Percentiles rank a stretch among this genome's conserved stretches.
phyloP scores from a whole-genome alignment of 2,888 invertebrate genomes.

The Dilophus febrilis region DNA sequence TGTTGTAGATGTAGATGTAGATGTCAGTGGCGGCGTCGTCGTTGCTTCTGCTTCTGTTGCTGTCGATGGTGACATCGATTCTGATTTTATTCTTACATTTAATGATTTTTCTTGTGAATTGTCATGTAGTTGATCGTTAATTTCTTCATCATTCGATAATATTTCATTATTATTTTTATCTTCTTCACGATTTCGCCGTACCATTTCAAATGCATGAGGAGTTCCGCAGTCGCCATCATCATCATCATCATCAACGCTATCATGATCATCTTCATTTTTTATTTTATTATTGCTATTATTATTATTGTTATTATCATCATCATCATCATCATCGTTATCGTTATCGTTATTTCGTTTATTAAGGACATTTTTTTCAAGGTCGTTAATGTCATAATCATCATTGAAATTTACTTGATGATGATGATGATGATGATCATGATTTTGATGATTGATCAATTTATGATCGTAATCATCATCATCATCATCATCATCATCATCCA shows the following conservation, averaged over 20 bases:
- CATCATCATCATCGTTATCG: constrained; percentile 12
- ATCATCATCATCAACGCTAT: neutral
- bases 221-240: neutral
- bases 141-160: neutral
- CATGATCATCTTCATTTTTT: too few species aligned
- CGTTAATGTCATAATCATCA: too few species aligned
- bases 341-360: constrained; percentile 3
- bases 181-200: neutral
- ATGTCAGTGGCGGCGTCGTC: neutral
- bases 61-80: constrained; percentile 1
- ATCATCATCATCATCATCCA: too few species aligned
- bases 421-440: too few species aligned
- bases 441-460: too few species aligned
- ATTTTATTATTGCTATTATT: too few species aligned
- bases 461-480: too few species aligned
- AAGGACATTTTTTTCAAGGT: too few species aligned
- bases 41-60: neutral
- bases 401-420: too few species aligned
- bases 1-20: constrained; percentile 16
- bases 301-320: constrained; percentile 1
- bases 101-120: constrained; percentile 3
- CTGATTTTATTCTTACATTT: constrained; percentile 1
- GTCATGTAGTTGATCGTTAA: neutral
- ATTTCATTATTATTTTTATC: constrained; percentile 1
- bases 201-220: neutral